Base-by-base conservation (phyloP, 2,113 vertebrate genomes). In the Cepphus grylle region DNA sequence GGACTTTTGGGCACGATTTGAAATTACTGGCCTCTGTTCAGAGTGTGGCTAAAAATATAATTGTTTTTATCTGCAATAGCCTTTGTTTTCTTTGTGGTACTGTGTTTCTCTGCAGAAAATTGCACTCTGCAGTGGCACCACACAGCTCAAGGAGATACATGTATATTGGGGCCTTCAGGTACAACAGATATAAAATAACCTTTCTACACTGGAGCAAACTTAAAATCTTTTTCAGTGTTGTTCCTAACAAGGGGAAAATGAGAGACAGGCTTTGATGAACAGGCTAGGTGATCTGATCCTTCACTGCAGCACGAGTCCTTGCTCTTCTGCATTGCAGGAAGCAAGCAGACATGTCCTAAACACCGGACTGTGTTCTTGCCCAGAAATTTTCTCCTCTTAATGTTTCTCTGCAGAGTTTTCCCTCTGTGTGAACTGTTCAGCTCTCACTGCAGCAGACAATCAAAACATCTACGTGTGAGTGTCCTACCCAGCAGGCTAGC, bases 241-340 rank as follows among this genome's bases (percentile, higher is more conserved):
- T 43, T 77, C 43, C 16, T 77, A 85, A 56, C 5, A 61, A 80
- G 17, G 15, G n/a, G 4, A 20, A 18, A 22, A 43, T 30, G n/a
- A 70, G 55, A 84, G 26, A n/a, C 5, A 47, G 49, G 34, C 18
- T 93, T 76, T 20, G 26, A 58, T 3, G 2, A 93, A 69, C 34
- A 53, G 45, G 74, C 5, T 15, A 2, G 3, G 21, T 40, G 49
- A 50, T 77, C 49, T 66, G 36, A 81, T 38, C 20, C 43, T 72
- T 73, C 1, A 1, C 8, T 50, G 30, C 29, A 72, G 42, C 23
- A 8, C 0, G 1, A 66, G 16, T 53, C 23, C 16, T 65, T 81
- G 15, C 30, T 73, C 14, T 88, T 71, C 49, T 38, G 17, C 3
- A 0, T 18, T 80, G 40, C 42, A 53, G 63, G 49, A 47, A 56